Evolutionary conservation across 2,113 vertebrate species (phyloP).

Genomic region (Ellobius talpinus): DNA sequence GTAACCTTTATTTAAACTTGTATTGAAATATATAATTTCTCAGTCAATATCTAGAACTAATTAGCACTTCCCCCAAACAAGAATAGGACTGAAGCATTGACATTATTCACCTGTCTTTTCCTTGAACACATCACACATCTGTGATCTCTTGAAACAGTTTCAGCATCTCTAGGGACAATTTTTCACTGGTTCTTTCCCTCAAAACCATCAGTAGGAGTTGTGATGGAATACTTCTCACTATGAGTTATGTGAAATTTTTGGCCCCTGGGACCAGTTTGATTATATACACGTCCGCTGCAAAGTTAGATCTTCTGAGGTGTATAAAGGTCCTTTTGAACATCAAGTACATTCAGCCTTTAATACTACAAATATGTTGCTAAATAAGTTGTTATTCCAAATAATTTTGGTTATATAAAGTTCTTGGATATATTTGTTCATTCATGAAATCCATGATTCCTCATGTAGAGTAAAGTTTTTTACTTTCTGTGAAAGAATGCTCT

Average conservation of each 20-base stretch:
- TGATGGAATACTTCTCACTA: neutral
- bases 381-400: conserved; percentile 1
- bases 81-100: neutral
- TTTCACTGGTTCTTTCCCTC: neutral
- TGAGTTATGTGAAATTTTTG: neutral
- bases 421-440: neutral
- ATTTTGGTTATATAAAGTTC: neutral
- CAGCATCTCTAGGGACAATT: neutral
- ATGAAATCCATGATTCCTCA: neutral
- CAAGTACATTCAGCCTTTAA: neutral
- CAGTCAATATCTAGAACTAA: neutral
- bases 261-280: neutral
- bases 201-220: neutral
- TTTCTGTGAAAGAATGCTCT: neutral
- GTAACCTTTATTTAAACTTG: neutral
- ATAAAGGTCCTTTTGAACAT: neutral
- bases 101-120: neutral
- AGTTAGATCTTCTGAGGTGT: neutral
- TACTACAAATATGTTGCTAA: neutral
- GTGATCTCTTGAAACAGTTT: neutral
- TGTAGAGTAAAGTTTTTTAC: neutral
- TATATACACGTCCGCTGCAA: neutral
- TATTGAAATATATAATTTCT: neutral
- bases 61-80: neutral
- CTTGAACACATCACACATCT: neutral